These are phyloP conservation scores for Brachionus plicatilis DNA, from an alignment of 1,140 invertebrate genomes.

Conservation along the genomic window DNA sequence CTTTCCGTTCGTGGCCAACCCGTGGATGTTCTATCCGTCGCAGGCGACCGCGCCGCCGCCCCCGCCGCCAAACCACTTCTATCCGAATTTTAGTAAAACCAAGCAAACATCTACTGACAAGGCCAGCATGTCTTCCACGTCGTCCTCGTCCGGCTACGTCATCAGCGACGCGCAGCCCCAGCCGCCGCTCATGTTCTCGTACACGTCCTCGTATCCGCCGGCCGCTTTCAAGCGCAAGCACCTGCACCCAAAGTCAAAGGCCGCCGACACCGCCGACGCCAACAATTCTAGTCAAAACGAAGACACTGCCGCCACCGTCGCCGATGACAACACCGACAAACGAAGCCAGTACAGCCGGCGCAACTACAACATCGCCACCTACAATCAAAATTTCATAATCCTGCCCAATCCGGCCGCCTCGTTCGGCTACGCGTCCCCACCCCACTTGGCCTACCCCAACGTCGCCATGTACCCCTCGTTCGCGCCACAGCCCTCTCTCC, in stretches of 20 bases:
- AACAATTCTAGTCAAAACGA: not conserved
- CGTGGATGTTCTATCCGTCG: not conserved
- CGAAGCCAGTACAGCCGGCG: not conserved
- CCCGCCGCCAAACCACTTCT: not conserved
- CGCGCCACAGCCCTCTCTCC: not conserved
- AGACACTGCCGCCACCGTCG: not conserved
- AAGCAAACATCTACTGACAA: constrained; percentile 7
- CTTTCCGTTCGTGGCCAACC: not conserved
- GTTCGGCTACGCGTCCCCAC: not conserved
- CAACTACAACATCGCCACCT: not conserved
- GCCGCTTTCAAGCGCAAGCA: not conserved
- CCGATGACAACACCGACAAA: not conserved
- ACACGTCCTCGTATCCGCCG: not conserved
- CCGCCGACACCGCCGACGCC: no score
- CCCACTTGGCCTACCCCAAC: not conserved
- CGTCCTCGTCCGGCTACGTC: not conserved
- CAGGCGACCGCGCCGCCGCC: no score
- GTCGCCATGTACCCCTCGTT: not conserved
- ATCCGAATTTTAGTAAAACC: not conserved
- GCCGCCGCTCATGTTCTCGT: not conserved
- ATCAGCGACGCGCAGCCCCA: no score
- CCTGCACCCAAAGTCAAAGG: not conserved
- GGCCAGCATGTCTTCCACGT: not conserved
- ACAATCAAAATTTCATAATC: constrained; percentile 8
- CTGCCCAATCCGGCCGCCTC: not conserved